Percentiles rank a stretch among this genome's conserved stretches.
Conservation (phyloP, 2,888 invertebrate genomes). For the Hirtodrosophila trivittata region DNA sequence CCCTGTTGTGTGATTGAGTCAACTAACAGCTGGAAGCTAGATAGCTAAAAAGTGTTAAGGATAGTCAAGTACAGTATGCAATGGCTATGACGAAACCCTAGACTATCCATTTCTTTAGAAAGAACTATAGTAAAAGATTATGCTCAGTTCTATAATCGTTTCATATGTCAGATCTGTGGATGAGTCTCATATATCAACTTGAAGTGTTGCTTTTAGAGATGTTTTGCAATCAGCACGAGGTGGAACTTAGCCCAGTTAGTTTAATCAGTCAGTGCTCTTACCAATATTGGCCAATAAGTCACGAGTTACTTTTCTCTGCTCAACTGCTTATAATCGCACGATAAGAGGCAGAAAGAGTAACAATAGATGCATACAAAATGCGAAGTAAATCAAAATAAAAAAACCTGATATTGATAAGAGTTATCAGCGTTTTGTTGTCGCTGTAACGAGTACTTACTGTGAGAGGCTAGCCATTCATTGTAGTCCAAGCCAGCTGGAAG, state of each 20-base stretch:
- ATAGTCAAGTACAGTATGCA: too few relatives aligned
- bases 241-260: conserved; percentile 19
- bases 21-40: not conserved
- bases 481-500: conserved; percentile 97
- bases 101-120: too few relatives aligned
- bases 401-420: not conserved
- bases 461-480: conserved; percentile 99
- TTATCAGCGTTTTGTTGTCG: too few relatives aligned
- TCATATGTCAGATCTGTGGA: too few relatives aligned
- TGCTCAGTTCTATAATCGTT: too few relatives aligned
- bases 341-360: not conserved
- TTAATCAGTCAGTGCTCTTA: conserved; percentile 5
- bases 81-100: too few relatives aligned
- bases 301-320: conserved; percentile 12
- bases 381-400: conserved; percentile 35
- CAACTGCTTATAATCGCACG: conserved; percentile 16
- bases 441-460: conserved; percentile 95
- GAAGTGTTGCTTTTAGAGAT: too few relatives aligned
- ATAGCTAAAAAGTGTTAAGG: too few relatives aligned
- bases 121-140: too few relatives aligned
- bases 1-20: conserved; percentile 12
- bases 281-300: conserved; percentile 16
- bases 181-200: too few relatives aligned
- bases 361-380: conserved; percentile 30
- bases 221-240: conserved; percentile 14